Conservation (phyloP, 2,797 vertebrate genomes). For the Silurus aristotelis region DNA sequence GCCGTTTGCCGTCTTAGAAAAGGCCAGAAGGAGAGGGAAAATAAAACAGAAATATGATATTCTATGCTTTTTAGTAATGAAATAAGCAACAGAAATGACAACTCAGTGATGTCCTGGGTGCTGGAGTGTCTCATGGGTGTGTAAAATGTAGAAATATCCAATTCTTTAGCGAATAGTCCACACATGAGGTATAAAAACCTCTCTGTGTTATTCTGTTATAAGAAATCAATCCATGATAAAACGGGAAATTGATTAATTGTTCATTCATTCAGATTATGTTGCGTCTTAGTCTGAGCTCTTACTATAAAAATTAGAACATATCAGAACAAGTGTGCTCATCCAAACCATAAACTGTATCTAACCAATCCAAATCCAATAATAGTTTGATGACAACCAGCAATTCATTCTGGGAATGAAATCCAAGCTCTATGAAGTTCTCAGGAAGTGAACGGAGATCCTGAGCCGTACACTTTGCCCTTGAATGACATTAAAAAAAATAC, state of each 20-base stretch:
- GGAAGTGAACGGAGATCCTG: not conserved
- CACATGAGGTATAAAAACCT: not conserved
- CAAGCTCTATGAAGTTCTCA: not conserved
- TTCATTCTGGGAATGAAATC: not conserved
- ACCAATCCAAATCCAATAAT: not conserved
- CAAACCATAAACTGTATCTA: not conserved
- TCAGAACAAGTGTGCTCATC: not conserved
- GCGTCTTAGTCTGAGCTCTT: not conserved
- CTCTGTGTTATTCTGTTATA: not conserved
- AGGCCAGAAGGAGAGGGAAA: constrained; percentile 19
- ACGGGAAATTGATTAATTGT: not conserved
- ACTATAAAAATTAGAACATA: not conserved
- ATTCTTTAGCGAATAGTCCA: not conserved
- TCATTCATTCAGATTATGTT: not conserved
- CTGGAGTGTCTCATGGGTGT: not conserved
- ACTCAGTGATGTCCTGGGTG: not conserved
- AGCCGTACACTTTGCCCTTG: no score
- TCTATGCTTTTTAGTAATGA: constrained; percentile 1
- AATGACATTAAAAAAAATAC: no score
- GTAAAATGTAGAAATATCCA: not conserved
- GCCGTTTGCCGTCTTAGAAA: constrained; percentile 34
- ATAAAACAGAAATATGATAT: constrained; percentile 17
- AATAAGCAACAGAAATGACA: not conserved
- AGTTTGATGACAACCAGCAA: no score
- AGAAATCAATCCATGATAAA: not conserved